Percentiles rank a stretch among this genome's conserved stretches.
Conservation (phyloP, 35 echinoderm and acorn worm species). For the Apostichopus parvimensis region DNA sequence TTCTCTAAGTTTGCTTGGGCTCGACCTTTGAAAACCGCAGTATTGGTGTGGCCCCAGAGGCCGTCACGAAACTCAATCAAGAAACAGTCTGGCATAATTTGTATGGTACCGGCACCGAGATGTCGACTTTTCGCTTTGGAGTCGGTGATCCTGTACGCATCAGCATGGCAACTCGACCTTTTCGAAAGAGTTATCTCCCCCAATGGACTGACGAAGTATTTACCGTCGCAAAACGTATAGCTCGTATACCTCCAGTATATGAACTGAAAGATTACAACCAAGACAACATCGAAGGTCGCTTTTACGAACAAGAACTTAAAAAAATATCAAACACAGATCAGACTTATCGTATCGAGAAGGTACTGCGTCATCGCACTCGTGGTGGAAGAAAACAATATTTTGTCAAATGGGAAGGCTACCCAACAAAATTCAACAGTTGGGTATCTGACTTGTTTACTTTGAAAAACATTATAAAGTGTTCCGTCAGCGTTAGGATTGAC, state of each 20-base stretch:
- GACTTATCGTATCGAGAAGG: neutral
- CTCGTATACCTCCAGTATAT: constrained; percentile 47
- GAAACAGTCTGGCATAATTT: constrained; percentile 53
- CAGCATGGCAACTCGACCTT: constrained; percentile 55
- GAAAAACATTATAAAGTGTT: too few species aligned
- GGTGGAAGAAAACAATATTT: neutral
- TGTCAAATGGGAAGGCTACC: too few species aligned
- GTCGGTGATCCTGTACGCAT: constrained; percentile 2
- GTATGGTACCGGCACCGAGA: constrained; percentile 16
- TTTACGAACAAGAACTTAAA: constrained; percentile 38
- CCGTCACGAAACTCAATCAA: constrained; percentile 51
- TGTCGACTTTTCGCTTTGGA: constrained; percentile 42
- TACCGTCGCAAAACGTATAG: constrained; percentile 7
- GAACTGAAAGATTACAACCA: constrained; percentile 25
- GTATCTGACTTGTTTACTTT: too few species aligned
- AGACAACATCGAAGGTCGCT: constrained; percentile 25
- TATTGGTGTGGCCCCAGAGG: constrained; percentile 50
- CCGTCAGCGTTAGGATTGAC: too few species aligned
- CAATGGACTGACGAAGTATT: constrained; percentile 75
- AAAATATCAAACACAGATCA: neutral
- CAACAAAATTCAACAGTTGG: too few species aligned
- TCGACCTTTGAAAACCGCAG: constrained; percentile 61
- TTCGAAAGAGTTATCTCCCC: constrained; percentile 69
- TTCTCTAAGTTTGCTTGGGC: constrained; percentile 67
- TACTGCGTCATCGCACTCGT: neutral